These are phyloP conservation scores for Ochotona curzoniae DNA, from an alignment of 2,113 vertebrate species.

Conservation along the genomic window DNA sequence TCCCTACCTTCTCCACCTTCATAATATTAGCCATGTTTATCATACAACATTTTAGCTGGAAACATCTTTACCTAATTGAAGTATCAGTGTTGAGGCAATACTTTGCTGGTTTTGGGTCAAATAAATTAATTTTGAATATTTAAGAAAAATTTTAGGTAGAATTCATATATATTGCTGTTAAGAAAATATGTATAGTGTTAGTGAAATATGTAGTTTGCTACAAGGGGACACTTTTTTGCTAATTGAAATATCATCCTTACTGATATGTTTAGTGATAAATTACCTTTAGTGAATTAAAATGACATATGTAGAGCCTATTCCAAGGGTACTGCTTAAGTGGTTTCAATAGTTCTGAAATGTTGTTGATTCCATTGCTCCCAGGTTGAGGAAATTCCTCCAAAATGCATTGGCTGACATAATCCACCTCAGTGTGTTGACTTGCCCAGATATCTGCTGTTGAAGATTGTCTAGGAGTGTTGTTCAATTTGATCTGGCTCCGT, in stretches of 20 bases:
- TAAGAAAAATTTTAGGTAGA: neutral
- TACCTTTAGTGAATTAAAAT: neutral
- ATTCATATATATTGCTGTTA: constrained; percentile 19
- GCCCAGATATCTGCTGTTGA: too few species aligned
- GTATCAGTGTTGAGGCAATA: neutral
- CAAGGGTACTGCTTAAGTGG: too few species aligned
- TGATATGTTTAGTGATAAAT: neutral
- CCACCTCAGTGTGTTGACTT: too few species aligned
- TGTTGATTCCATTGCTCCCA: too few species aligned
- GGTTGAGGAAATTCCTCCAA: too few species aligned
- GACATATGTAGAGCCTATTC: neutral
- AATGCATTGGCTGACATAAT: too few species aligned
- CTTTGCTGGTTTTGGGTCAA: constrained; percentile 25
- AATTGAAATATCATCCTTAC: neutral
- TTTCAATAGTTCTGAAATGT: too few species aligned
- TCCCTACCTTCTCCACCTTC: neutral
- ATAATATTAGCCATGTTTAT: constrained; percentile 23
- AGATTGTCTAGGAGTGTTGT: too few species aligned
- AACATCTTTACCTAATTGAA: constrained; percentile 8
- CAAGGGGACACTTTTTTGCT: constrained; percentile 41
- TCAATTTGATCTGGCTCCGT: too few species aligned
- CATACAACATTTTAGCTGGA: constrained; percentile 29
- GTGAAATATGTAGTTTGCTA: neutral
- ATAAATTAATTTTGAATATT: constrained; percentile 17
- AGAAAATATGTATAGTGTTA: neutral